phyloP scores from a whole-genome alignment of 2,888 invertebrate species.

The Oxystoma pomonae region DNA sequence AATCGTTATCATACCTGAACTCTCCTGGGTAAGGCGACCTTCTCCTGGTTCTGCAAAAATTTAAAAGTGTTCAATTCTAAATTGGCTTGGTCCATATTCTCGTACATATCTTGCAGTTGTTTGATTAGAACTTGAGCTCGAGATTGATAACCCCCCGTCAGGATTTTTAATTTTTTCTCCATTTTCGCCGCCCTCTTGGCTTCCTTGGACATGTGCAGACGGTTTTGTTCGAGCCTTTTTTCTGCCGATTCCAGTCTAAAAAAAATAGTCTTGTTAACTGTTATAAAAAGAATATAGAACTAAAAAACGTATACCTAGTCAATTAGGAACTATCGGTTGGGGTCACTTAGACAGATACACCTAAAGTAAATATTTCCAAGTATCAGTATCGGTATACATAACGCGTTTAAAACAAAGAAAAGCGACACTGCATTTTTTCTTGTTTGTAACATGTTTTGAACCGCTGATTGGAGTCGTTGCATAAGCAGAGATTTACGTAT shows the following conservation, averaged over 20 bases:
- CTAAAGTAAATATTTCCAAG: too few species aligned
- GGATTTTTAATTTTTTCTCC: constrained; percentile 93
- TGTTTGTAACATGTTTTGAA: too few species aligned
- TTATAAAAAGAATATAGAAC: too few species aligned
- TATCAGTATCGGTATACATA: too few species aligned
- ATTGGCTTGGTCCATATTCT: constrained; percentile 86
- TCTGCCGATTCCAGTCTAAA: constrained; percentile 83
- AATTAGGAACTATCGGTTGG: too few species aligned
- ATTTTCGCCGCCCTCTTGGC: constrained; percentile 96
- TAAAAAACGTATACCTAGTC: too few species aligned
- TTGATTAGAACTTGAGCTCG: constrained; percentile 79
- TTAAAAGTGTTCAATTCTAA: constrained; percentile 89
- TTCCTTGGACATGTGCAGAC: constrained; percentile 94
- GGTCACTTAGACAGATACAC: too few species aligned
- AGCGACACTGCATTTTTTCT: too few species aligned
- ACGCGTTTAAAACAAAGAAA: too few species aligned
- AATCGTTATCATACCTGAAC: constrained; percentile 64
- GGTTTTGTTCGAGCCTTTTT: constrained; percentile 86
- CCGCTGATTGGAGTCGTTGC: too few species aligned
- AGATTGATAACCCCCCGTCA: constrained; percentile 87
- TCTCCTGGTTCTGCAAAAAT: constrained; percentile 85
- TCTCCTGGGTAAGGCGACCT: constrained; percentile 83
- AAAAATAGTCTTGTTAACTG: neutral
- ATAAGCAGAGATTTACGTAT: too few species aligned
- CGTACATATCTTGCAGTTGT: constrained; percentile 80